A percentile compares a stretch with the other conserved stretches of the same genome.
Conservation (phyloP, 1,140 invertebrate species). For the Drosophila equinoxialis region DNA sequence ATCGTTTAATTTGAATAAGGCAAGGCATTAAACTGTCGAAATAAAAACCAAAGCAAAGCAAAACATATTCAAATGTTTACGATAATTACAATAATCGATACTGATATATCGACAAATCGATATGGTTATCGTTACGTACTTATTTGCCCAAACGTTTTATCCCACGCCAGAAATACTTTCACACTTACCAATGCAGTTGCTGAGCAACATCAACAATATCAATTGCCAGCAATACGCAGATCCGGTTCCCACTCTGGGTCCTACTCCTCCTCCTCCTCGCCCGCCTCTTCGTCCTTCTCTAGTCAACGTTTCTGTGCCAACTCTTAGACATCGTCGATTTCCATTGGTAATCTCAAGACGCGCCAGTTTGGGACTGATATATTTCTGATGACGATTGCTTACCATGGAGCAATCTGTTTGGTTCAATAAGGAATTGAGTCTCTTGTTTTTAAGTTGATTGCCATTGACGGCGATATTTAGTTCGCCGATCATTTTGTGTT, state of each 20-base stretch:
- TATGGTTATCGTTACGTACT: constrained; percentile 33
- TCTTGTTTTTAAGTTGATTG: constrained; percentile 29
- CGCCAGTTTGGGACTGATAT: constrained; percentile 52
- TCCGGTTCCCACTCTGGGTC: constrained; percentile 20
- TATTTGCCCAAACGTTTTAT: constrained; percentile 37
- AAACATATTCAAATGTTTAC: not conserved
- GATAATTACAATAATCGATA: constrained; percentile 5
- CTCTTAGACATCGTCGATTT: not conserved
- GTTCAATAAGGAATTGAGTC: constrained; percentile 13
- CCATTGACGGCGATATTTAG: constrained; percentile 49
- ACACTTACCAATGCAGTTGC: constrained; percentile 79
- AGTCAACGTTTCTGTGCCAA: not conserved
- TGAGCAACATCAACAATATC: constrained; percentile 52
- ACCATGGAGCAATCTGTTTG: not conserved
- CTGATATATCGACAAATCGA: not conserved
- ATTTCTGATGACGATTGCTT: not conserved
- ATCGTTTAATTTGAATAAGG: constrained; percentile 13
- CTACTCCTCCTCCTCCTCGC: constrained; percentile 28
- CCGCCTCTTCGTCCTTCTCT: constrained; percentile 1
- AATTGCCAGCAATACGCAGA: constrained; percentile 53
- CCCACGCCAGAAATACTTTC: constrained; percentile 27
- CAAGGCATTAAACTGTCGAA: not conserved
- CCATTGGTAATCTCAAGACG: constrained; percentile 25
- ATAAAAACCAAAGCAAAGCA: constrained; percentile 8
- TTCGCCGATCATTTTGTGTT: constrained; percentile 48